phyloP scores from a whole-genome alignment of 1,140 invertebrate species.

The Diachasma alloeum region DNA sequence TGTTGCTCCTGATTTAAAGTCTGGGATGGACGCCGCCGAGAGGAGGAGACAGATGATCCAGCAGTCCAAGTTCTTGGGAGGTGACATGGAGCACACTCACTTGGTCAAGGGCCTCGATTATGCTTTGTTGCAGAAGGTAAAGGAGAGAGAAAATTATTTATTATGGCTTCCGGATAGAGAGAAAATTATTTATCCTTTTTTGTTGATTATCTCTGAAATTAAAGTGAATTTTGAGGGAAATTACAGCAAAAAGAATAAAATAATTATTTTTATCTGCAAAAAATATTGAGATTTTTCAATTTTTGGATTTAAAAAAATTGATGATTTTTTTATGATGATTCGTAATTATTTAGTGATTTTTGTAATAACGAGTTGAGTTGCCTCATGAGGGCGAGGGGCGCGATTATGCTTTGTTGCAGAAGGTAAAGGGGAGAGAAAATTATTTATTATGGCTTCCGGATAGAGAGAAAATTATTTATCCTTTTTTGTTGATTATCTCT shows the following conservation, averaged over 20 bases:
- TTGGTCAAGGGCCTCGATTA: constrained; percentile 99
- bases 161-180: too few species aligned
- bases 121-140: constrained; percentile 96
- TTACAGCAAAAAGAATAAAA: too few species aligned
- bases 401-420: constrained; percentile 98
- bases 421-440: constrained; percentile 69
- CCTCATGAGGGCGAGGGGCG: constrained; percentile 88
- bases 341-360: background rate
- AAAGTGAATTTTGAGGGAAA: too few species aligned
- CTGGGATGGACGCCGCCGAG: constrained; percentile 94
- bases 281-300: too few species aligned
- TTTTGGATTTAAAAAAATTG: too few species aligned
- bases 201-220: too few species aligned
- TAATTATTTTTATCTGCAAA: too few species aligned
- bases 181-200: too few species aligned
- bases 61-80: constrained; percentile 99
- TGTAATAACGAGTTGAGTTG: background rate
- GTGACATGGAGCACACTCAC: constrained; percentile 99
- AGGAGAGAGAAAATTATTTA: background rate
- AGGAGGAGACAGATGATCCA: constrained; percentile 94
- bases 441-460: too few species aligned
- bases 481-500: too few species aligned
- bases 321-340: background rate
- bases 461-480: too few species aligned
- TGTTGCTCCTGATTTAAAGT: constrained; percentile 94